These are phyloP conservation scores for Melanotaenia pygmaea DNA, from an alignment of 2,797 vertebrate genomes.

Conservation along the genomic window DNA sequence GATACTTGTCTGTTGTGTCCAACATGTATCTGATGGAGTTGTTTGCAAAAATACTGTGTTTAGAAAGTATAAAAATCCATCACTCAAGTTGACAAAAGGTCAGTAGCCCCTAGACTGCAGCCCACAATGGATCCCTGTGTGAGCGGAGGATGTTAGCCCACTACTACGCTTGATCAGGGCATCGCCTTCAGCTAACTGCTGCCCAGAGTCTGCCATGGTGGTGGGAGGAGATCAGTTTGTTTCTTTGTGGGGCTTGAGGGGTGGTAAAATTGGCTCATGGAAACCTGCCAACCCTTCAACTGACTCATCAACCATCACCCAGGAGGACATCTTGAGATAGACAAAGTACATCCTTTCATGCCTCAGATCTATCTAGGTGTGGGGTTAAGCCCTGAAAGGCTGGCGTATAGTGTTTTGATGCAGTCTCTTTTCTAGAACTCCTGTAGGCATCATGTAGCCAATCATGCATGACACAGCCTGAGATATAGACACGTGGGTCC, in stretches of 20 bases:
- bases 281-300: conserved; percentile 64
- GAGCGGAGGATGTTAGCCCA: conserved; percentile 59
- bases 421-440: conserved; percentile 61
- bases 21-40: conserved; percentile 35
- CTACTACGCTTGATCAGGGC: conserved; percentile 67
- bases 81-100: conserved; percentile 69
- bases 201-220: conserved; percentile 68
- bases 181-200: conserved; percentile 73
- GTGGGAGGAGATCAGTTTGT: conserved; percentile 71
- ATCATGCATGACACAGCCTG: conserved; percentile 90
- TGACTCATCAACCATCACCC: conserved; percentile 62
- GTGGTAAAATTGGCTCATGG: conserved; percentile 67
- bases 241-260: conserved; percentile 58
- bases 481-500: conserved; percentile 75
- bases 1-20: conserved; percentile 14
- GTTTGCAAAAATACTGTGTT: conserved; percentile 38
- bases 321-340: conserved; percentile 60
- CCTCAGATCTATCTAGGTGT: conserved; percentile 65
- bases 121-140: conserved; percentile 50
- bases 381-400: conserved; percentile 85
- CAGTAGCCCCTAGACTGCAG: conserved; percentile 49
- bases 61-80: conserved; percentile 58
- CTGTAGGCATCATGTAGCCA: conserved; percentile 92
- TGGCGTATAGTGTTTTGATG: conserved; percentile 55
- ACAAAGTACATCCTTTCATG: conserved; percentile 50